Base-by-base conservation (phyloP, 1,140 invertebrate species). In the Euura saliciscinereae region DNA sequence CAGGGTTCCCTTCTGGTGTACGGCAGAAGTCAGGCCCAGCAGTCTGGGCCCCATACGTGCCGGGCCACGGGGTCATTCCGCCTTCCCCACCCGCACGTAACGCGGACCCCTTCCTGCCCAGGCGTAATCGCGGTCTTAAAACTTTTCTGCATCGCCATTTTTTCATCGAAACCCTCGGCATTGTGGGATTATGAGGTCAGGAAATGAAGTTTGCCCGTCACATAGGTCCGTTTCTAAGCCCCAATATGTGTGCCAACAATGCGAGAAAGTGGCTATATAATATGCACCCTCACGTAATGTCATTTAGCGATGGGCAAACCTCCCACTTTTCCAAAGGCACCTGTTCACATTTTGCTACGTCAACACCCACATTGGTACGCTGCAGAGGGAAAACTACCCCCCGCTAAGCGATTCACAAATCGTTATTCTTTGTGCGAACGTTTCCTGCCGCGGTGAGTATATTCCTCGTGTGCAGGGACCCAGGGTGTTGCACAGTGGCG, bases 21-120 rank as follows among this genome's bases (percentile, higher is more conserved):
- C 66, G 79, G 82, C 82, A 78, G 82, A 79, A 85, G 82, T 84
- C 82, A 80, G 82, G 77, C 81, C 82, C 82, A 82, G 82, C 81
- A 85, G 82, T 83, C 82, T 83, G 79, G 82, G 80, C 83, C 80
- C 74, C 74, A 82, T 85, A 86, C 85, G 85, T 86, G 85, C 84
- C 84, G 74, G 84, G 82, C 84, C 84, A 85, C 75, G 78, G 81
- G 85, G 85, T 86, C 85, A 86, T n/a, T 77, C 75, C 78, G 68
- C 71, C 77, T 79, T 79, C 81, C 80, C 79, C 79, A 72, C 66
- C 44, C 44, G 46, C 28, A 28, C 28, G 28, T 28, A 28, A 28
- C 28, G 28, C 70, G 69, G 13, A 69, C 66, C 71, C 68, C 71
- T 70, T 69, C 45, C 66, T 66, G 44, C 65, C 42, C 66, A 45